These are phyloP conservation scores for Channa argus DNA, from an alignment of 2,113 vertebrate genomes.

Conservation along the genomic window DNA sequence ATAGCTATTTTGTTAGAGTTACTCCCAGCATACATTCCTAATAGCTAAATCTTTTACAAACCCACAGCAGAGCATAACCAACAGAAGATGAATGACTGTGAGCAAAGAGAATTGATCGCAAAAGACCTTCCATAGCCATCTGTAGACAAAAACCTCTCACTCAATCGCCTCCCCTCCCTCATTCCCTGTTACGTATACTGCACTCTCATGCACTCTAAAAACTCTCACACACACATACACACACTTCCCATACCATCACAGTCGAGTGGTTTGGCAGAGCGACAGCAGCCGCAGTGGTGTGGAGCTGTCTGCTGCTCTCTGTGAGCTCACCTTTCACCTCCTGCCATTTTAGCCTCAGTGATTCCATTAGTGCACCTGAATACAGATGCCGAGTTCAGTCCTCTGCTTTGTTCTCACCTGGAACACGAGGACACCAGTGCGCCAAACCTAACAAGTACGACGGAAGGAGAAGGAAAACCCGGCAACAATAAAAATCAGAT, in stretches of 20 bases:
- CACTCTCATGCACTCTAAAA: slow-evolving; percentile 18
- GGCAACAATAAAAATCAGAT: slow-evolving; percentile 50
- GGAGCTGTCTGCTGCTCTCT: slow-evolving; percentile 72
- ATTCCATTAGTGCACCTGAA: slow-evolving; percentile 80
- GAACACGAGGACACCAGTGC: slow-evolving; percentile 37
- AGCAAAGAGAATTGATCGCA: slow-evolving; percentile 52
- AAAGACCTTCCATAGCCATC: slow-evolving; percentile 27
- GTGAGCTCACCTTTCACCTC: slow-evolving; percentile 80
- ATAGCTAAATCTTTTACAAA: slow-evolving; percentile 41
- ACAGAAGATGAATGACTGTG: slow-evolving; percentile 28
- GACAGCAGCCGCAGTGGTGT: slow-evolving; percentile 70
- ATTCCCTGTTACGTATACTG: slow-evolving; percentile 21
- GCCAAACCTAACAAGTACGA: slow-evolving; percentile 42
- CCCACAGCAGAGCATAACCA: slow-evolving; percentile 27
- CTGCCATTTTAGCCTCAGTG: slow-evolving; percentile 83
- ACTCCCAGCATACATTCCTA: slow-evolving; percentile 33
- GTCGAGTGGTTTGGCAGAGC: slow-evolving; percentile 73
- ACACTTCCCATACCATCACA: slow-evolving; percentile 68
- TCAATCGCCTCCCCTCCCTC: slow-evolving; percentile 3
- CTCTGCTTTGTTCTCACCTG: slow-evolving; percentile 55
- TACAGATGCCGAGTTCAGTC: slow-evolving; percentile 67
- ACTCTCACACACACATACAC: slow-evolving; percentile 18
- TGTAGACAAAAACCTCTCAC: slow-evolving; percentile 4
- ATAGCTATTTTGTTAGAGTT: slow-evolving; percentile 44
- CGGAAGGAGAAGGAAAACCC: slow-evolving; percentile 15